A percentile compares a stretch with the other conserved stretches of the same genome.
phyloP scores from a whole-genome alignment of 2,113 vertebrate genomes.

The Dicerorhinus sumatrensis region DNA sequence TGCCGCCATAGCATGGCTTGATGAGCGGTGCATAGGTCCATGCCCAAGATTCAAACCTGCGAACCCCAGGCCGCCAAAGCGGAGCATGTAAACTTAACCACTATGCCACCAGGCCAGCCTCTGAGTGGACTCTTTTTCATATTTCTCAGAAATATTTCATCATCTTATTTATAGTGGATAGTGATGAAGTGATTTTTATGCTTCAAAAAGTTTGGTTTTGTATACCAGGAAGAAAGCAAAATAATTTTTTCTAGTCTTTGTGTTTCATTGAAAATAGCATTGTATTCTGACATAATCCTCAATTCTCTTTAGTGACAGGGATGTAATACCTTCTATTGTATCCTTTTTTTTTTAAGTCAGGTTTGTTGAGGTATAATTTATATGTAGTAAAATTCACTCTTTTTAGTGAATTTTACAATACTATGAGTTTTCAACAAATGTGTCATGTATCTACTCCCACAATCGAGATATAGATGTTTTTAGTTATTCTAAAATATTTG shows the following conservation, averaged over 20 bases:
- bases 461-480: neutral
- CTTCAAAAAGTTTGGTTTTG: slow-evolving; percentile 14
- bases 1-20: no score
- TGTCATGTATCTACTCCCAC: neutral
- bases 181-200: neutral
- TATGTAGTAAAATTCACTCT: neutral
- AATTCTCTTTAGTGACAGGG: slow-evolving; percentile 17
- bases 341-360: neutral
- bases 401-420: neutral
- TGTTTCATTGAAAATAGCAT: slow-evolving; percentile 22
- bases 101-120: no score
- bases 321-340: neutral
- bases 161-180: neutral
- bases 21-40: no score
- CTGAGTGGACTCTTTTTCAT: neutral
- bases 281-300: neutral
- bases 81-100: no score
- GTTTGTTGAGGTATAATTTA: neutral
- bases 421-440: neutral
- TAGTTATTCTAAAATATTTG: neutral
- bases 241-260: neutral
- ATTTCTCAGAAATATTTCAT: neutral
- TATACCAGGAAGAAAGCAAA: neutral
- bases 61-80: no score
- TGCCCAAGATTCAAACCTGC: no score